Evolutionary conservation across 2,797 vertebrate genomes (phyloP).

Genomic region (Myotis vivesi): DNA sequence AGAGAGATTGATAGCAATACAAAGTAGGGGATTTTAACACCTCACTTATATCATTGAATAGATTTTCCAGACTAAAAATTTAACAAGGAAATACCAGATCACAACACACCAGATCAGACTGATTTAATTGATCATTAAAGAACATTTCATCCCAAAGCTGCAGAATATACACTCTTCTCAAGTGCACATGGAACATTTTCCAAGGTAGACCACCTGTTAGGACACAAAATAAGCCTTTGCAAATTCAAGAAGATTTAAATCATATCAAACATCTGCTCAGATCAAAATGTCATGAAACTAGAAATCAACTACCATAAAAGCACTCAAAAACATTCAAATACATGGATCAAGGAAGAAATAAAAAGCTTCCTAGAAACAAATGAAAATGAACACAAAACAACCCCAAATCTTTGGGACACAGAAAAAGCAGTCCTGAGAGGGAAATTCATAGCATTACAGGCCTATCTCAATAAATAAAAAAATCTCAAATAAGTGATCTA

Average conservation of each 20-base stretch:
- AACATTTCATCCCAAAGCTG: background rate
- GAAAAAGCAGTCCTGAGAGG: background rate
- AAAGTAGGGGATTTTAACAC: background rate
- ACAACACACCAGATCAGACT: background rate
- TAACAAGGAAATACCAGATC: background rate
- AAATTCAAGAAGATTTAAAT: background rate
- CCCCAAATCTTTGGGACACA: background rate
- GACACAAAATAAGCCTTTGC: background rate
- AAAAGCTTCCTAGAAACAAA: background rate
- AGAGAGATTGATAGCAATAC: background rate
- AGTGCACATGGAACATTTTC: background rate
- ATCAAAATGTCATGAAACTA: background rate
- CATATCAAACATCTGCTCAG: background rate
- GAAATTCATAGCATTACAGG: background rate
- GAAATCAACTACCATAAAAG: background rate
- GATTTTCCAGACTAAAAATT: background rate
- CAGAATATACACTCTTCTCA: background rate
- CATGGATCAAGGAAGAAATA: background rate
- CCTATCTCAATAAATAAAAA: background rate
- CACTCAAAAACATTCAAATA: background rate
- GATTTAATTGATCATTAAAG: background rate
- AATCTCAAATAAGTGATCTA: background rate
- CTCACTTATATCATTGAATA: background rate
- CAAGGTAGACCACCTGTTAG: background rate
- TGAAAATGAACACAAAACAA: background rate